Percentiles rank a stretch among this genome's conserved stretches.
Conservation (phyloP, 37 sponge, comb jelly and placozoan genomes). For the Corticium candelabrum region DNA sequence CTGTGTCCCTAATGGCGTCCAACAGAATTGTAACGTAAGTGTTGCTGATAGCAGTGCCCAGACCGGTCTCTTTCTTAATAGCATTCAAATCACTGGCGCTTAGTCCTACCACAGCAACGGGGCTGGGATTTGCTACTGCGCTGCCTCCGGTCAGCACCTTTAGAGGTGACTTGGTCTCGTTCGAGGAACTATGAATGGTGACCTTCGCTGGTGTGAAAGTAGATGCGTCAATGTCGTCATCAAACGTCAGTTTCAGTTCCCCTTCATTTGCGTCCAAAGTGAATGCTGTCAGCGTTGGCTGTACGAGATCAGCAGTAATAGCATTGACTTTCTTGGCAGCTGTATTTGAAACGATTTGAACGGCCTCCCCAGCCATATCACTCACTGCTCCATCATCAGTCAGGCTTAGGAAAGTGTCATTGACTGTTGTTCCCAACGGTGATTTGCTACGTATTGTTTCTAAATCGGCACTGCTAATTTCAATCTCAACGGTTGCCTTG, state of each 20-base stretch:
- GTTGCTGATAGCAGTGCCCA: conserved; percentile 18
- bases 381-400: background rate
- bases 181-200: background rate
- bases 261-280: background rate
- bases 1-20: conserved; percentile 48
- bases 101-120: conserved; percentile 24
- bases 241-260: background rate
- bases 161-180: too few relatives aligned
- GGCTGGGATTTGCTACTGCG: background rate
- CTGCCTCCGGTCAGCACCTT: background rate
- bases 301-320: background rate
- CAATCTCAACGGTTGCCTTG: conserved; percentile 27
- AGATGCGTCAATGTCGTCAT: conserved; percentile 1
- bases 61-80: conserved; percentile 38
- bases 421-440: conserved; percentile 32
- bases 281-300: background rate
- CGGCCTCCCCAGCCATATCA: background rate
- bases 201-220: background rate
- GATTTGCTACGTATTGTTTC: conserved; percentile 18
- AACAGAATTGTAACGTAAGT: conserved; percentile 49
- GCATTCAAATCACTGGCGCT: conserved; percentile 43
- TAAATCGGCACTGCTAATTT: conserved; percentile 37
- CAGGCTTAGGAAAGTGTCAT: background rate
- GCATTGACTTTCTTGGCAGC: background rate
- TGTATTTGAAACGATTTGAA: background rate